These are phyloP conservation scores for Struthio camelus DNA, from an alignment of 2,113 vertebrate genomes.

Conservation along the genomic window DNA sequence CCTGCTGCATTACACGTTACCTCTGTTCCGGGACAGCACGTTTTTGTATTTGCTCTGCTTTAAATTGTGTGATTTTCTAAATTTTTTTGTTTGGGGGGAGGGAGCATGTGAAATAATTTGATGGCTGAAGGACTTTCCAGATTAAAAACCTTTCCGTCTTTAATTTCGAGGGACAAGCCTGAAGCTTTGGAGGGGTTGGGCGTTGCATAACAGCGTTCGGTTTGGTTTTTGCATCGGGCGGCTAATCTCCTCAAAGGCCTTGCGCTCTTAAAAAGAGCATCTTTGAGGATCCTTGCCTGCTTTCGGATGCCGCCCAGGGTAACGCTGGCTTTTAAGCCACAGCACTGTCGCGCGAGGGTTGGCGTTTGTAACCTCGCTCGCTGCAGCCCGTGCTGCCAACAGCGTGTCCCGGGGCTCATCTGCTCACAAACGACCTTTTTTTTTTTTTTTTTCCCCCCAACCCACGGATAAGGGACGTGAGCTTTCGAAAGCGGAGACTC, in stretches of 20 bases:
- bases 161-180: neutral
- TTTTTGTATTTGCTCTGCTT: neutral
- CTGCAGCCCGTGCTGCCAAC: accelerated
- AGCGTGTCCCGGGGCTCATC: accelerated
- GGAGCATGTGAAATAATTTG: neutral
- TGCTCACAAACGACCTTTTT: neutral
- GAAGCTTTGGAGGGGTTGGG: neutral
- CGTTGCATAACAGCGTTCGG: neutral
- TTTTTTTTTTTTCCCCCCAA: no score
- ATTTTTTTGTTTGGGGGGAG: neutral
- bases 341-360: neutral
- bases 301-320: neutral
- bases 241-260: neutral
- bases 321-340: neutral
- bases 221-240: neutral
- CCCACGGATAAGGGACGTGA: neutral
- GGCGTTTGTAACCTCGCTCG: accelerated
- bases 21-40: neutral
- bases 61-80: neutral
- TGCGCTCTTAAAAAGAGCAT: neutral
- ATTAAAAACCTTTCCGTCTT: neutral
- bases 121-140: neutral
- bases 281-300: neutral
- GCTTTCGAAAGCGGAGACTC: neutral
- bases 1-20: accelerated